phyloP scores from a whole-genome alignment of 2,113 vertebrate species.

The Mellivora capensis region DNA sequence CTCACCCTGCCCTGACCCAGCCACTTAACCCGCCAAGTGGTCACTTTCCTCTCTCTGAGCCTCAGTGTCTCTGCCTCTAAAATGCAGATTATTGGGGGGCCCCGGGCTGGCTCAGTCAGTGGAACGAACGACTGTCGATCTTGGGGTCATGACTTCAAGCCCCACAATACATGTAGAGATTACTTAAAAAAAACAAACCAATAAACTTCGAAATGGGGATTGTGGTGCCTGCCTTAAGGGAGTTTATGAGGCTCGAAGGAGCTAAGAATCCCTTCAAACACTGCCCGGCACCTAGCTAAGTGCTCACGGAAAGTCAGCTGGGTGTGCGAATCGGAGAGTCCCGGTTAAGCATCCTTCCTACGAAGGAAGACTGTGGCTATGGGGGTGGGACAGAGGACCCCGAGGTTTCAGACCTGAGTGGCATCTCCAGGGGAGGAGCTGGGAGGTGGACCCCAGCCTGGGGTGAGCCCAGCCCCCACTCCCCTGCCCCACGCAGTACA shows the following conservation, averaged over 20 bases:
- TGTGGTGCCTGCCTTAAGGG: background rate
- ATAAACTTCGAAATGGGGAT: background rate
- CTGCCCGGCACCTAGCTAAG: background rate
- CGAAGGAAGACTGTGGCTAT: fast-evolving
- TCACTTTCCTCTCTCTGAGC: background rate
- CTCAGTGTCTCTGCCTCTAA: background rate
- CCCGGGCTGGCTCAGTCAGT: background rate
- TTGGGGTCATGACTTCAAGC: background rate
- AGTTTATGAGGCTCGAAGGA: background rate
- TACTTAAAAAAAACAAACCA: background rate
- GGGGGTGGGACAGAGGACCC: background rate
- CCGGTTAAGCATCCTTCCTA: background rate
- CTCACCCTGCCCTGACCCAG: background rate
- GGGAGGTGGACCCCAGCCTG: background rate
- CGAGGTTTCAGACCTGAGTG: background rate
- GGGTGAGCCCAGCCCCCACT: background rate
- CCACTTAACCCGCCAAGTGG: background rate
- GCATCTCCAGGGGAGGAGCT: background rate
- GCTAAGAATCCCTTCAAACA: background rate
- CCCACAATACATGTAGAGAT: background rate
- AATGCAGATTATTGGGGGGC: background rate
- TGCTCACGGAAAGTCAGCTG: background rate
- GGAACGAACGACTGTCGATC: background rate
- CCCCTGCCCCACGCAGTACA: fast-evolving
- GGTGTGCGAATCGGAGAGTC: fast-evolving